Percentiles rank a stretch among this genome's conserved stretches.
phyloP scores from a whole-genome alignment of 2,113 vertebrate species.

The Erinaceus europaeus region DNA sequence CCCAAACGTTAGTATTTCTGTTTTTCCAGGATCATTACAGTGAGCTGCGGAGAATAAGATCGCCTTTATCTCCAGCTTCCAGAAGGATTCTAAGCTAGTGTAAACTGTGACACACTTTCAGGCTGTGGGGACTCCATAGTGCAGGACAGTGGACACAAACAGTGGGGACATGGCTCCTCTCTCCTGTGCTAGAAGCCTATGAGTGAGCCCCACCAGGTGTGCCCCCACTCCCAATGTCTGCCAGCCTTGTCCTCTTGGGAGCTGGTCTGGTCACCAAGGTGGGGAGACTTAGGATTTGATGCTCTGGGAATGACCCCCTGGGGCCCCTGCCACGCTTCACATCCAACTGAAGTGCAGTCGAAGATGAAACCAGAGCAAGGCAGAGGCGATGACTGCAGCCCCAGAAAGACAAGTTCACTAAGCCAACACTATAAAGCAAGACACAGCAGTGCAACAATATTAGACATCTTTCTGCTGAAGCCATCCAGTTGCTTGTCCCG shows the following conservation, averaged over 20 bases:
- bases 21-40: background rate
- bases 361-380: background rate
- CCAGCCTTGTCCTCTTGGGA: too few relatives aligned
- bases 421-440: background rate
- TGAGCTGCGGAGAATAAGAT: background rate
- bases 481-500: background rate
- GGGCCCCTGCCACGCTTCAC: background rate
- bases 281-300: background rate
- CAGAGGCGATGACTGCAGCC: background rate
- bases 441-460: fast-evolving
- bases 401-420: background rate
- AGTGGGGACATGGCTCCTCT: background rate
- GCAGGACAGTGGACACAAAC: fast-evolving
- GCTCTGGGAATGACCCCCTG: background rate
- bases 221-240: too few relatives aligned
- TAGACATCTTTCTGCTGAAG: background rate
- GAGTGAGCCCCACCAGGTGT: too few relatives aligned
- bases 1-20: background rate
- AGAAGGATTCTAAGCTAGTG: background rate
- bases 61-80: background rate
- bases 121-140: background rate
- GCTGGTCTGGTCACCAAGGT: too few relatives aligned
- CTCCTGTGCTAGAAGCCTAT: too few relatives aligned
- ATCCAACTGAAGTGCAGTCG: background rate
- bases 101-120: background rate